A percentile compares a stretch with the other conserved stretches of the same genome.
phyloP scores from a whole-genome alignment of 2,113 vertebrate species.

The Coturnix japonica region DNA sequence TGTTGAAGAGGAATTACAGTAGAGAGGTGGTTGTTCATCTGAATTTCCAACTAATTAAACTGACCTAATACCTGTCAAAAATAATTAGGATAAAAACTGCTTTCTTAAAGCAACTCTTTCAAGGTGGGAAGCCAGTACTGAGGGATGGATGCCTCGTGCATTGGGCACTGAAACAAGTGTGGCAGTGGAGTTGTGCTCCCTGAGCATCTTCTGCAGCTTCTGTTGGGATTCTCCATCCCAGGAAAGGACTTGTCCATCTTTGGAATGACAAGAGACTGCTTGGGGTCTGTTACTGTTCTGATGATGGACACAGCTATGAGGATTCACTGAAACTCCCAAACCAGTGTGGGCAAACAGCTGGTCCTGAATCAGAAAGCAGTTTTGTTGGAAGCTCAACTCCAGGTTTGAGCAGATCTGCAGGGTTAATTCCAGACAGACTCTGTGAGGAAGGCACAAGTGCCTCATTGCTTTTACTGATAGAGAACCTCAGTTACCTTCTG shows the following conservation, averaged over 20 bases:
- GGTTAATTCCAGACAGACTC: rapidly evolving
- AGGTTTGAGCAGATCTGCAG: neutral
- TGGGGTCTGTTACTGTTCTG: neutral
- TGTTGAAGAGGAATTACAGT: constrained; percentile 35
- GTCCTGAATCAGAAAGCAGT: rapidly evolving
- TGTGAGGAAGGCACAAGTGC: neutral
- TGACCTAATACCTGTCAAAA: constrained; percentile 67
- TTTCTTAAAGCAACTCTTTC: constrained; percentile 20
- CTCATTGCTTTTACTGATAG: rapidly evolving
- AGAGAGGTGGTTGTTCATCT: constrained; percentile 53
- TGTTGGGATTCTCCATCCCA: neutral
- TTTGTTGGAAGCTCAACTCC: neutral
- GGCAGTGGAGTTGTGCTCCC: neutral
- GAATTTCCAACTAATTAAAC: constrained; percentile 70
- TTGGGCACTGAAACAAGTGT: neutral
- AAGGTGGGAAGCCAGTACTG: neutral
- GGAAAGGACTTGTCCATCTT: neutral
- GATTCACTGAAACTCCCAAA: rapidly evolving
- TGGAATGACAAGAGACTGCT: neutral
- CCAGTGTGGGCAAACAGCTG: rapidly evolving
- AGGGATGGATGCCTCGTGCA: neutral
- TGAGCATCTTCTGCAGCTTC: neutral
- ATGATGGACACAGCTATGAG: rapidly evolving
- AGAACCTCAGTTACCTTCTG: rapidly evolving
- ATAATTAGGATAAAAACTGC: constrained; percentile 45